phyloP scores from a whole-genome alignment of 2,797 vertebrate genomes.

The Apogon talboti region DNA sequence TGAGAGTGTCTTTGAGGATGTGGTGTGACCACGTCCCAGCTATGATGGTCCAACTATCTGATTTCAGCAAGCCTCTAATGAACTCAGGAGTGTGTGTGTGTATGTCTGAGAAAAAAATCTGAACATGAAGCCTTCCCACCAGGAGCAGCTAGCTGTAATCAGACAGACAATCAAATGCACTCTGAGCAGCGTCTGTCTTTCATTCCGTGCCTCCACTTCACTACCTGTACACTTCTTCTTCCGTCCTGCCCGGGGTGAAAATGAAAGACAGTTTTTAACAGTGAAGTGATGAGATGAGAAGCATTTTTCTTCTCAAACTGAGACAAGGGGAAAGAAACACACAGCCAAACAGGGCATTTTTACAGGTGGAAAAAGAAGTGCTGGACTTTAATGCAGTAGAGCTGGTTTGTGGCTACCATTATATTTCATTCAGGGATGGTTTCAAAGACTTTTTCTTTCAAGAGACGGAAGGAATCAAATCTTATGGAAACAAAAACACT shows the following conservation, averaged over 20 bases:
- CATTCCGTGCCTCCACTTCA: constrained; percentile 8
- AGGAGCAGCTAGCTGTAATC: constrained; percentile 68
- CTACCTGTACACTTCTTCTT: constrained; percentile 21
- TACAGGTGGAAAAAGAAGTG: constrained; percentile 7
- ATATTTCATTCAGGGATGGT: constrained; percentile 15
- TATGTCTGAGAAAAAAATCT: constrained; percentile 30
- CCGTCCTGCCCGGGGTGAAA: constrained; percentile 41
- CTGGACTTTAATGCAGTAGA: constrained; percentile 2
- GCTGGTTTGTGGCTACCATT: too few species aligned
- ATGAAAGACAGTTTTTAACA: constrained; percentile 40
- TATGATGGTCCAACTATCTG: constrained; percentile 20
- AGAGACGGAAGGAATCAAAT: constrained; percentile 5
- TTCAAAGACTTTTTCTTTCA: not conserved
- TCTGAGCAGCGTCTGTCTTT: constrained; percentile 41
- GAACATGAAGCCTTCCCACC: constrained; percentile 30
- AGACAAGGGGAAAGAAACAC: not conserved
- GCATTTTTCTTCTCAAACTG: constrained; percentile 35
- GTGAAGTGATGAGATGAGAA: constrained; percentile 42
- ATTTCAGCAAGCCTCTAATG: constrained; percentile 36
- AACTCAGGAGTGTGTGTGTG: constrained; percentile 19
- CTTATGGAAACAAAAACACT: not conserved
- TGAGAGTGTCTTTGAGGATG: constrained; percentile 13
- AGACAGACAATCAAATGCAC: constrained; percentile 67
- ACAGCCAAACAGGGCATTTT: constrained; percentile 5
- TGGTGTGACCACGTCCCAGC: not conserved